phyloP scores from a whole-genome alignment of 2,113 vertebrate genomes.

The Benitochromis conjunctus region DNA sequence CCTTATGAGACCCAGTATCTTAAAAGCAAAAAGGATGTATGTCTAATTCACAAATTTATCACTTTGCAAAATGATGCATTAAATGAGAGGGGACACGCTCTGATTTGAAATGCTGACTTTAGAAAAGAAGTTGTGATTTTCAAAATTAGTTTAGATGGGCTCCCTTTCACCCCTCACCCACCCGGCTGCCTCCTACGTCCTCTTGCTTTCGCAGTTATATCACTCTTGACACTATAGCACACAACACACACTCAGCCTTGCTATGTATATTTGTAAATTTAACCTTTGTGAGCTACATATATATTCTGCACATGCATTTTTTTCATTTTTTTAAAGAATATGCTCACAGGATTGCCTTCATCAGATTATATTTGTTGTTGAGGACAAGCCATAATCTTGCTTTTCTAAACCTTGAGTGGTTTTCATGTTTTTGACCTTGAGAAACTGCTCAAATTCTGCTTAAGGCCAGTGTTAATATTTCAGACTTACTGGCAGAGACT shows the following conservation, averaged over 20 bases:
- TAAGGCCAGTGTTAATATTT: background rate
- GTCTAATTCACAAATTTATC: slow-evolving; percentile 83
- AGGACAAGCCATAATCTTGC: slow-evolving; percentile 1
- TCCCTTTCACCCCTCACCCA: slow-evolving; percentile 61
- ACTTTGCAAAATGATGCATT: slow-evolving; percentile 79
- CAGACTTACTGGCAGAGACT: background rate
- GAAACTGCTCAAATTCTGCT: background rate
- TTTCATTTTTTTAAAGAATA: background rate
- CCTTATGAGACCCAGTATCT: slow-evolving; percentile 74
- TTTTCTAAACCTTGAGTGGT: background rate
- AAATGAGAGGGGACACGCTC: slow-evolving; percentile 79
- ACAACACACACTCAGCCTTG: background rate
- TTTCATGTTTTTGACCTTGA: slow-evolving; percentile 8
- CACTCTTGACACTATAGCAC: slow-evolving; percentile 7
- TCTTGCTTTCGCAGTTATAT: slow-evolving; percentile 55
- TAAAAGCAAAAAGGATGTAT: slow-evolving; percentile 78
- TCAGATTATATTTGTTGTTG: slow-evolving; percentile 24
- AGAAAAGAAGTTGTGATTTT: slow-evolving; percentile 77
- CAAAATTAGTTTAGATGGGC: slow-evolving; percentile 74
- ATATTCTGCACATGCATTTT: background rate
- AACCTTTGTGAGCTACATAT: background rate
- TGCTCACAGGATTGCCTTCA: background rate
- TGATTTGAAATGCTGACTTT: slow-evolving; percentile 82
- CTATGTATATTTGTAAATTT: background rate
- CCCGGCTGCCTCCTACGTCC: slow-evolving; percentile 58